Conservation (phyloP, 2,888 invertebrate genomes). For the Lasioglossum malachurum region DNA sequence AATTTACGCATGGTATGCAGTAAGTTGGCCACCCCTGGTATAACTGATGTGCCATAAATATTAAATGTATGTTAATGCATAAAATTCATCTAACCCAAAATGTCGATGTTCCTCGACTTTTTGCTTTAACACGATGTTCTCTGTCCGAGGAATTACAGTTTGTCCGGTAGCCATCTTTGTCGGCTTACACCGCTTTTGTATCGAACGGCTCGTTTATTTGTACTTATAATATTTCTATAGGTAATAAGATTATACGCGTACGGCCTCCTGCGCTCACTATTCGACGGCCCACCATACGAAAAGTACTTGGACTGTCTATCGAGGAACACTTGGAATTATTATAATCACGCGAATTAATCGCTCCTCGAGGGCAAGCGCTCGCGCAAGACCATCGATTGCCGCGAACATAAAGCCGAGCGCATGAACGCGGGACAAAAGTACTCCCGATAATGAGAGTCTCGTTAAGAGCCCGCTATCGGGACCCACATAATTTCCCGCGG, state of each 20-base stretch:
- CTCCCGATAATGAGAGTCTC: constrained; percentile 46
- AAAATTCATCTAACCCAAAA: too few relatives aligned
- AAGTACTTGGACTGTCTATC: not conserved
- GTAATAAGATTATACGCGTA: constrained; percentile 11
- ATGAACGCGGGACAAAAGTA: constrained; percentile 33
- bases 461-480: constrained; percentile 31
- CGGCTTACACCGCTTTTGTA: not conserved
- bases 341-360: constrained; percentile 43
- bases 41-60: too few relatives aligned
- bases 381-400: not conserved
- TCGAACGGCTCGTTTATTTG: not conserved
- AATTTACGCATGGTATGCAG: too few relatives aligned
- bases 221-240: not conserved
- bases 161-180: too few relatives aligned
- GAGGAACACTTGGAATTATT: constrained; percentile 20
- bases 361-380: constrained; percentile 9
- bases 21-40: too few relatives aligned
- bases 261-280: not conserved
- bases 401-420: not conserved
- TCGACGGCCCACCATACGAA: not conserved
- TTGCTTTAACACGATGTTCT: too few relatives aligned
- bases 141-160: too few relatives aligned
- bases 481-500: constrained; percentile 23
- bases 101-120: too few relatives aligned
- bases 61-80: too few relatives aligned